Percentiles rank a stretch among this genome's conserved stretches.
Evolutionary conservation across 2,888 invertebrate genomes (phyloP).

Genomic region (Drosophila stalkeri): DNA sequence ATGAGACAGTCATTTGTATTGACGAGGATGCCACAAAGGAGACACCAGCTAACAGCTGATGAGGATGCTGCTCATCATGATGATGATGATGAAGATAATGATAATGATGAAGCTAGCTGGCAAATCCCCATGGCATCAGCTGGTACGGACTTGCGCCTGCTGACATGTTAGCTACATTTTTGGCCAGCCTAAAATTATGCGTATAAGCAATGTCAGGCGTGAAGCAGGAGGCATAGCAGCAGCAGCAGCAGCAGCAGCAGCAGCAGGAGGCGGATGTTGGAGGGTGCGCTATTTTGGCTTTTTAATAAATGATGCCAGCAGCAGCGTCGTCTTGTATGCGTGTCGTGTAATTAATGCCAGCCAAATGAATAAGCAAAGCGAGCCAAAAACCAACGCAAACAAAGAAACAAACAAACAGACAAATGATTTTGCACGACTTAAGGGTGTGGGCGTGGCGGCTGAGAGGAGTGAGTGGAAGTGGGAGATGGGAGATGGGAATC

Average conservation of each 20-base stretch:
- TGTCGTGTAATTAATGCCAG: conserved; percentile 79
- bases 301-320: conserved; percentile 71
- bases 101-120: conserved; percentile 40
- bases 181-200: conserved; percentile 59
- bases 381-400: conserved; percentile 49
- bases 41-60: conserved; percentile 22
- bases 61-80: conserved; percentile 21
- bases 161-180: conserved; percentile 42
- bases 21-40: conserved; percentile 65
- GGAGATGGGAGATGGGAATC: background rate
- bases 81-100: conserved; percentile 31
- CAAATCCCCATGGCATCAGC: conserved; percentile 47
- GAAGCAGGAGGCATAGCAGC: too few relatives aligned
- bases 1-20: conserved; percentile 80
- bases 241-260: too few relatives aligned
- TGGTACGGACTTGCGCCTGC: conserved; percentile 5
- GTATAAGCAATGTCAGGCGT: conserved; percentile 42
- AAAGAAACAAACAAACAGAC: conserved; percentile 58
- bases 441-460: background rate
- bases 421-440: conserved; percentile 58
- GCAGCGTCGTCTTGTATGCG: conserved; percentile 57
- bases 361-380: conserved; percentile 71
- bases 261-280: background rate
- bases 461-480: background rate
- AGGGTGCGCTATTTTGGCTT: conserved; percentile 54